Evolutionary conservation across 35 echinoderm and acorn worm species (phyloP).

Genomic region (Patiria miniata): DNA sequence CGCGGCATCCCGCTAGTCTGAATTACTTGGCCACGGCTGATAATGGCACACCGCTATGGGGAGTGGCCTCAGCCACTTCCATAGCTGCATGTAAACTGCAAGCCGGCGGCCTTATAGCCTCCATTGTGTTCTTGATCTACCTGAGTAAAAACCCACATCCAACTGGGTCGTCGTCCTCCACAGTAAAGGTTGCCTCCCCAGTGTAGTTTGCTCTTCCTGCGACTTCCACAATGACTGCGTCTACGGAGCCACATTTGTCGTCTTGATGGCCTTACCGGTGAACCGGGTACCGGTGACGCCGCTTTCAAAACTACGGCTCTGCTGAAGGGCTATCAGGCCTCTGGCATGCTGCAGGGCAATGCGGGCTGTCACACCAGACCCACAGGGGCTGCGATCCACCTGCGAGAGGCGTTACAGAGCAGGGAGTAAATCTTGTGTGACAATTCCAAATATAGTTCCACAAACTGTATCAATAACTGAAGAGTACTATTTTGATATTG

Average conservation of each 20-base stretch:
- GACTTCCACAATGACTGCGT: slow-evolving; percentile 92
- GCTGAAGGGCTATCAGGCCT: slow-evolving; percentile 59
- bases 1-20: no score
- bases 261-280: slow-evolving; percentile 61
- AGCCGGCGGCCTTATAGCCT: no score
- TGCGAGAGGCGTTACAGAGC: slow-evolving; percentile 1
- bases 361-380: slow-evolving; percentile 87
- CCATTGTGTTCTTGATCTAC: background rate
- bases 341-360: slow-evolving; percentile 82
- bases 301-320: slow-evolving; percentile 73
- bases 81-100: no score
- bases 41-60: no score
- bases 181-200: slow-evolving; percentile 65
- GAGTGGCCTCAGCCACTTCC: no score
- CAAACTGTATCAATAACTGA: no score
- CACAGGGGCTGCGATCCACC: slow-evolving; percentile 84
- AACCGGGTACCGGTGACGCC: slow-evolving; percentile 59
- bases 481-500: no score
- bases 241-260: slow-evolving; percentile 65
- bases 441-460: no score
- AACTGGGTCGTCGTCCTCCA: slow-evolving; percentile 74
- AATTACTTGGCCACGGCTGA: no score
- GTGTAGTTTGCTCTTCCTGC: slow-evolving; percentile 75
- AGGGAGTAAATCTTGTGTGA: no score
- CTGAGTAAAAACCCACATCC: slow-evolving; percentile 72